Conservation (phyloP, 2,797 vertebrate genomes). For the Urosaurus nigricauda region DNA sequence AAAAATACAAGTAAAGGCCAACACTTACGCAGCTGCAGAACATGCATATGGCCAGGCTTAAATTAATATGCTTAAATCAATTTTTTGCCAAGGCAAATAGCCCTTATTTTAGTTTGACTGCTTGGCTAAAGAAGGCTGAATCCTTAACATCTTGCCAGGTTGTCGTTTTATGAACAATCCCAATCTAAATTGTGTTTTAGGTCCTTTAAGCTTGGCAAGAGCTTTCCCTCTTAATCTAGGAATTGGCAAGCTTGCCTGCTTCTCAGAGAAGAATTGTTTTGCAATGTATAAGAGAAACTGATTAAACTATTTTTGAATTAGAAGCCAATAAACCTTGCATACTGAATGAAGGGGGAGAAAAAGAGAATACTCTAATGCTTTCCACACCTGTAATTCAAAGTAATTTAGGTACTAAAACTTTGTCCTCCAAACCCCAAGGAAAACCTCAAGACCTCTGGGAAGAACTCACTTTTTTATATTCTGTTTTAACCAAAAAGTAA, state of each 20-base stretch:
- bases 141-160: slow-evolving; percentile 7
- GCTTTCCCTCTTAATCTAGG: background rate
- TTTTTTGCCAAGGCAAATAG: background rate
- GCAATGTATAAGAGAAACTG: slow-evolving; percentile 42
- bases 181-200: slow-evolving; percentile 1
- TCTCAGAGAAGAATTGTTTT: slow-evolving; percentile 36
- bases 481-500: slow-evolving; percentile 10
- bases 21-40: background rate
- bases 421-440: slow-evolving; percentile 8
- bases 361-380: slow-evolving; percentile 52
- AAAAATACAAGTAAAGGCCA: background rate
- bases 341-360: slow-evolving; percentile 51
- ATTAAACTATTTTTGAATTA: slow-evolving; percentile 52
- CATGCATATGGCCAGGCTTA: background rate
- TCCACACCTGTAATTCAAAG: slow-evolving; percentile 51
- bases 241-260: background rate
- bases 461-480: slow-evolving; percentile 38
- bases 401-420: slow-evolving; percentile 58
- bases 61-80: background rate
- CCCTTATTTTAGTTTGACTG: fast-evolving
- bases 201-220: slow-evolving; percentile 13
- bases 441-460: slow-evolving; percentile 21
- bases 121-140: background rate
- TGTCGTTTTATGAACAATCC: background rate
- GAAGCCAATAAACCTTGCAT: slow-evolving; percentile 58